Evolutionary conservation across 2,113 vertebrate species (phyloP).

Genomic region (Grantiella picta): DNA sequence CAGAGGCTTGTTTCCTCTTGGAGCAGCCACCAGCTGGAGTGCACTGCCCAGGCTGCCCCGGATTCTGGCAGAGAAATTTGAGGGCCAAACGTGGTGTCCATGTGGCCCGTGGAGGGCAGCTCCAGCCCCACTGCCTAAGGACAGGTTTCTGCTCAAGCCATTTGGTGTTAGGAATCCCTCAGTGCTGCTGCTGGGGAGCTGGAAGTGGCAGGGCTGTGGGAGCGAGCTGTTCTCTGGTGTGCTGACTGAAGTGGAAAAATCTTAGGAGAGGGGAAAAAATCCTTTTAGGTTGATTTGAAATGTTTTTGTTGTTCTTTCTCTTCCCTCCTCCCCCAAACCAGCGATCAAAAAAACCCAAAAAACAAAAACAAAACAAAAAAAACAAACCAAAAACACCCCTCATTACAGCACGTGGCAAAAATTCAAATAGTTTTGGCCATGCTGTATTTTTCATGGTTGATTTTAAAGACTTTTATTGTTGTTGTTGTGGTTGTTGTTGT

Average conservation of each 20-base stretch:
- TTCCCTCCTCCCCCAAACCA: neutral
- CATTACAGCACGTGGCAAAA: neutral
- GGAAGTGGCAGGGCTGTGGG: neutral
- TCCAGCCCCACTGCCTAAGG: fast-evolving
- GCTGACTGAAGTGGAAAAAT: neutral
- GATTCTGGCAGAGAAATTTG: fast-evolving
- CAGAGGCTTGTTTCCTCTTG: neutral
- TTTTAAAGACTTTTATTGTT: neutral
- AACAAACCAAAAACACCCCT: neutral
- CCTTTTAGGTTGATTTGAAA: neutral
- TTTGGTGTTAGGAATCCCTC: fast-evolving
- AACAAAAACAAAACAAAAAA: too few species aligned
- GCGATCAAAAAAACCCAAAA: neutral
- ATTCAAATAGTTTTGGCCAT: neutral
- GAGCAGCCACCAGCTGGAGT: neutral
- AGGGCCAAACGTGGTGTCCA: fast-evolving
- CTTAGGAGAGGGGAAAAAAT: neutral
- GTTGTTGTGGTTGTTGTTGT: neutral
- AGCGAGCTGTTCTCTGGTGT: fast-evolving
- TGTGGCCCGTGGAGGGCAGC: neutral
- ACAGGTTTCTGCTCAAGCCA: neutral
- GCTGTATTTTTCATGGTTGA: neutral
- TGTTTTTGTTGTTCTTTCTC: neutral
- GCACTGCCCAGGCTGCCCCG: fast-evolving
- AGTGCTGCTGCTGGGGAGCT: neutral